Conservation (phyloP, 2,888 invertebrate species). For the Acleris emargana region DNA sequence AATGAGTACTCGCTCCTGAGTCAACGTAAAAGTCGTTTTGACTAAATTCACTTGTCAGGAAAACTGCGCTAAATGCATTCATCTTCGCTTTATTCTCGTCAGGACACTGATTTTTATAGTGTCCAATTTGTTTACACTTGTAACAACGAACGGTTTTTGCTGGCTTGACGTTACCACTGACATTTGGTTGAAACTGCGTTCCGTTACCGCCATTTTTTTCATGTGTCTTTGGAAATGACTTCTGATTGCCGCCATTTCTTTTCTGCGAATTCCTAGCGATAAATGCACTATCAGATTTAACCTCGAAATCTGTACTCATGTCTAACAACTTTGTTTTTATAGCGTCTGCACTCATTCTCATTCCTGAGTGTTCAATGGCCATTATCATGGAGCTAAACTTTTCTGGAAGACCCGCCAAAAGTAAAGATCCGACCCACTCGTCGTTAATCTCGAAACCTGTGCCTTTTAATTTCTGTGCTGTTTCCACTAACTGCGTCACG, state of each 20-base stretch:
- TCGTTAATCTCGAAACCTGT: constrained; percentile 14
- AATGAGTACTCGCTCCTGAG: constrained; percentile 40
- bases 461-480: constrained; percentile 19
- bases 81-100: constrained; percentile 18
- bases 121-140: not conserved
- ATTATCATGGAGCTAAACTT: constrained; percentile 32
- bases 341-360: too few relatives aligned
- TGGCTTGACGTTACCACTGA: not conserved
- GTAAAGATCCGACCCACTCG: constrained; percentile 11
- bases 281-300: constrained; percentile 18
- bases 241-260: constrained; percentile 2
- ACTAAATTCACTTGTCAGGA: constrained; percentile 23
- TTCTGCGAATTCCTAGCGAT: constrained; percentile 6
- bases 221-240: too few relatives aligned
- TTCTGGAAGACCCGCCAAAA: constrained; percentile 27
- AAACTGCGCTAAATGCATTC: constrained; percentile 42
- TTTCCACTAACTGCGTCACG: constrained; percentile 1
- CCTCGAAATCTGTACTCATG: constrained; percentile 18
- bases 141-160: constrained; percentile 8
- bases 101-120: constrained; percentile 38
- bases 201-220: constrained; percentile 13
- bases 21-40: constrained; percentile 33
- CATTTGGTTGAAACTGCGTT: not conserved
- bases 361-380: constrained; percentile 1
- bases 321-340: too few relatives aligned